Conservation (phyloP, 2,888 invertebrate species). For the Lithophane ornitopus region DNA sequence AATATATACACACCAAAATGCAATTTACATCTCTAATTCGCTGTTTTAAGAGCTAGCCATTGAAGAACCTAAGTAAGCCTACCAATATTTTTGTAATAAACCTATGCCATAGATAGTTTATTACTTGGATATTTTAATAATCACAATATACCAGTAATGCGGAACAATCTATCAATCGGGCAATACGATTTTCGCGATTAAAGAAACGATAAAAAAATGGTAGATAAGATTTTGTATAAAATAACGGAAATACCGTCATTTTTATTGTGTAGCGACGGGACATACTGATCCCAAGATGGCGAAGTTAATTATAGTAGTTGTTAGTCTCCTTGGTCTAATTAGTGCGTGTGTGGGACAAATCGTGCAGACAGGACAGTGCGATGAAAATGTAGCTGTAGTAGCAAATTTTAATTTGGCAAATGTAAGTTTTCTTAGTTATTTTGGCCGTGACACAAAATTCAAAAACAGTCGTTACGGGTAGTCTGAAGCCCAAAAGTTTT, state of each 20-base stretch:
- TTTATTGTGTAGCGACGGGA: constrained; percentile 70
- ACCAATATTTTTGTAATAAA: neutral
- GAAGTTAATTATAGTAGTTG: constrained; percentile 72
- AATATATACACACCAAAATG: neutral
- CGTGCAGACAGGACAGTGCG: constrained; percentile 78
- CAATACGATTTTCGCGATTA: constrained; percentile 58
- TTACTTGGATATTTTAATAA: constrained; percentile 10
- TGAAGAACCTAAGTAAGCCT: neutral
- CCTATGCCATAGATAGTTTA: neutral
- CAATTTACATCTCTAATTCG: neutral
- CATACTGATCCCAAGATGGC: constrained; percentile 77
- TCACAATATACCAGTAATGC: constrained; percentile 29
- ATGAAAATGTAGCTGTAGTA: constrained; percentile 66
- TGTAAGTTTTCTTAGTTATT: constrained; percentile 67
- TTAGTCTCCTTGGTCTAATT: constrained; percentile 74
- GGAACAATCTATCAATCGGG: constrained; percentile 32
- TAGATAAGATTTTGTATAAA: constrained; percentile 78
- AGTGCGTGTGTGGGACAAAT: constrained; percentile 76
- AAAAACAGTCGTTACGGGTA: neutral
- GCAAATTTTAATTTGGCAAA: constrained; percentile 66
- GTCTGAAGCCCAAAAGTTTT: neutral
- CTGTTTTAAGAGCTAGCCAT: neutral
- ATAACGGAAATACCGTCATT: constrained; percentile 73
- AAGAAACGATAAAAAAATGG: constrained; percentile 49
- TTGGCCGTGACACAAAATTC: neutral